Evolutionary conservation across 2,113 vertebrate species (phyloP).

Genomic region (Boleophthalmus pectinirostris): DNA sequence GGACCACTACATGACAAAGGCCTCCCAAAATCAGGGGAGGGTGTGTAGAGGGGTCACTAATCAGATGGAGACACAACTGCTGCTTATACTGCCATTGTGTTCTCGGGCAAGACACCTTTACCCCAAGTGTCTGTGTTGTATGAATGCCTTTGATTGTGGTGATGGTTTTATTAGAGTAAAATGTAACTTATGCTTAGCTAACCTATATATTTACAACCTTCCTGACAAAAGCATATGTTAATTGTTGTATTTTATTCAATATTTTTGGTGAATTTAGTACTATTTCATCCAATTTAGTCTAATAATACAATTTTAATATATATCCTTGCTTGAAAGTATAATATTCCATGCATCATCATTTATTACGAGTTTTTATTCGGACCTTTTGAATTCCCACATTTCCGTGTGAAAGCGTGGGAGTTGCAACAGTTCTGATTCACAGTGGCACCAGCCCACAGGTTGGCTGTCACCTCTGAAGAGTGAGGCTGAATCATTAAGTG

Average conservation of each 20-base stretch:
- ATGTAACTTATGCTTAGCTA: not conserved
- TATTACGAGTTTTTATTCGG: constrained; percentile 36
- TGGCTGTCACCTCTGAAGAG: constrained; percentile 52
- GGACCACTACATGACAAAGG: not conserved
- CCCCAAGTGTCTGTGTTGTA: not conserved
- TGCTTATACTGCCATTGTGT: not conserved
- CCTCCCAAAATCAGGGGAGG: not conserved
- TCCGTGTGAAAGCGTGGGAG: constrained; percentile 48
- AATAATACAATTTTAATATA: constrained; percentile 4
- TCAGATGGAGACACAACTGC: not conserved
- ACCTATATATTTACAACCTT: not conserved
- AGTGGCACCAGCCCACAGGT: constrained; percentile 54
- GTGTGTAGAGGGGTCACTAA: not conserved
- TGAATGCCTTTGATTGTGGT: not conserved
- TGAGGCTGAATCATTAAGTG: constrained; percentile 61
- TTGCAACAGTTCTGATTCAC: constrained; percentile 53
- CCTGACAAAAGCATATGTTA: not conserved
- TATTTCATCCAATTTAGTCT: not conserved
- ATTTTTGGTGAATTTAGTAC: not conserved
- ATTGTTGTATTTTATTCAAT: not conserved
- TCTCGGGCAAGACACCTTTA: not conserved
- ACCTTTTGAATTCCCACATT: constrained; percentile 55
- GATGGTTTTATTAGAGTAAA: not conserved
- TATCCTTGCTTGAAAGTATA: constrained; percentile 10
- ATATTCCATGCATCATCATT: constrained; percentile 31